These are phyloP conservation scores for Muscicapa adusta DNA, from an alignment of 2,113 vertebrate species.

Conservation along the genomic window DNA sequence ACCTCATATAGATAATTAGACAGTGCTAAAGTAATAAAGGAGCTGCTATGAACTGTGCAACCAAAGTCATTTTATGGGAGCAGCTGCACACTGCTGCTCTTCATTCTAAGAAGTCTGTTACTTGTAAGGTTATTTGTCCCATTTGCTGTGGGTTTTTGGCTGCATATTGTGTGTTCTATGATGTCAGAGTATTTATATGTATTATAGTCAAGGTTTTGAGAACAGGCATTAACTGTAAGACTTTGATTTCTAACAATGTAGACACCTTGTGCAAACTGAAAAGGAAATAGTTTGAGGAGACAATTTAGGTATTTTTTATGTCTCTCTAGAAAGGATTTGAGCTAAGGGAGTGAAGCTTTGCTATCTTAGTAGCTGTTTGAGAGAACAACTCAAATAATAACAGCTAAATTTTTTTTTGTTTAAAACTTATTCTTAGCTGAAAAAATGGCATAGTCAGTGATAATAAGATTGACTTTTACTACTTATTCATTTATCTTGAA, in stretches of 20 bases:
- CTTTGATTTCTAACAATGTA: background rate
- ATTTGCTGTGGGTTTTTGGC: background rate
- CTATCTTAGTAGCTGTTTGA: background rate
- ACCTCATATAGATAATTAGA: background rate
- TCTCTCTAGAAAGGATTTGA: background rate
- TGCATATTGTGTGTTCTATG: background rate
- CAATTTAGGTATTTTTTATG: background rate
- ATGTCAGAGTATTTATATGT: background rate
- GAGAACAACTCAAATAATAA: background rate
- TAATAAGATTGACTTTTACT: background rate
- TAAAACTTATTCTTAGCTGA: background rate
- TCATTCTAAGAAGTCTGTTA: background rate
- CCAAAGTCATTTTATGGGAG: background rate
- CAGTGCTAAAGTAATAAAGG: background rate
- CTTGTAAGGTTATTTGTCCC: background rate
- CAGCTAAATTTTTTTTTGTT: background rate
- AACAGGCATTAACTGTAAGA: background rate
- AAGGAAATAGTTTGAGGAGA: background rate
- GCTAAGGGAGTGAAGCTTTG: background rate
- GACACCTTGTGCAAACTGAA: background rate
- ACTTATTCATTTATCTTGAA: background rate
- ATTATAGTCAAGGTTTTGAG: background rate
- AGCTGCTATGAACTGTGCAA: background rate
- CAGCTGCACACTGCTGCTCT: background rate
- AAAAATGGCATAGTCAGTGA: background rate